Base-by-base conservation (phyloP, 2,888 invertebrate species). In the Dynastes tityus region DNA sequence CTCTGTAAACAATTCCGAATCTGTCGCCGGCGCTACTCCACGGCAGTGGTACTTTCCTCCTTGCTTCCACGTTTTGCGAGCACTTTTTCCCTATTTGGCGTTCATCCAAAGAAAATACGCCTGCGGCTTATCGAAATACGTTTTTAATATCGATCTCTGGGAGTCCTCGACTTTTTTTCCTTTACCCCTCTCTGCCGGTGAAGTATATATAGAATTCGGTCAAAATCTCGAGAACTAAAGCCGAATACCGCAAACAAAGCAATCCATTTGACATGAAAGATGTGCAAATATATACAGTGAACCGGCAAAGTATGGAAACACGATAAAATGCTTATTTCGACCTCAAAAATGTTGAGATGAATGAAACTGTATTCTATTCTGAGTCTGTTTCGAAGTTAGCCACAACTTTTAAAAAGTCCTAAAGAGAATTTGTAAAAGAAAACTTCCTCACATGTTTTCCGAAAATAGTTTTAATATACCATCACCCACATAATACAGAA, bases 101-200 rank as follows among this genome's bases (percentile, higher is more conserved):
- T 40, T 37, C 73, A n/a, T 55, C 73, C 73, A 74, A 74, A 61
- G 73, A 74, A 74, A 74, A 74, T 61, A 74, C 73, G 73, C 73
- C 73, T 74, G 45, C 61, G 73, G 73, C 61, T 61, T 49, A 45
- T 74, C 61, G 61, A 45, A 74, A 61, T 74, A 61, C 73, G 73
- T 74, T 74, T 74, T 74, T 74, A 61, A 74, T 74, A 74, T 74
- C 73, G 73, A 74, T 74, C 45, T 74, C 40, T 61, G 32, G 11
- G 16, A 9, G 6, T n/a, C 65, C 65, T 40, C n/a, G 1, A 16
- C 37, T 4, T 13, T 16, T 45, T 4, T 51, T n/a, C 49, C 45
- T 22, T 4, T n/a, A 11, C 29, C 6, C 16, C 45, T 13, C 40
- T 71, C n/a, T 61, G 16, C 45, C 73, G 58, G 16, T 27, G 27